A percentile compares a stretch with the other conserved stretches of the same genome.
Conservation (phyloP, 2,113 vertebrate species). For the Tetraodon nigroviridis region DNA sequence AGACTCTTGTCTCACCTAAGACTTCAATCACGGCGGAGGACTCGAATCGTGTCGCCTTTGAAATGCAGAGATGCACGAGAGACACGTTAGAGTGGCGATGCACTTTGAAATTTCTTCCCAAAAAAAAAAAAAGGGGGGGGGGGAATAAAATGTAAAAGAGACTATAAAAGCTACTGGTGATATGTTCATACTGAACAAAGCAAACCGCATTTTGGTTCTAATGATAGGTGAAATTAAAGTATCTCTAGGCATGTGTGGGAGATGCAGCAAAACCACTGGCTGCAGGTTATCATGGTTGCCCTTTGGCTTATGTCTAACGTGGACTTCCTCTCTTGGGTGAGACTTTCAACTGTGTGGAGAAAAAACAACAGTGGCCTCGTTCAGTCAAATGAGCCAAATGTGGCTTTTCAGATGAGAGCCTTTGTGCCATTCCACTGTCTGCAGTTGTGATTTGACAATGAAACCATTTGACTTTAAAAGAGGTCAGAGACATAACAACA, state of each 20-base stretch:
- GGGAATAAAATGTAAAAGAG: too few species aligned
- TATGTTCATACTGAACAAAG: too few species aligned
- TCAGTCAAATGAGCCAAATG: slow-evolving; percentile 10
- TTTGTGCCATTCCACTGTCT: slow-evolving; percentile 35
- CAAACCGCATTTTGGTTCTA: too few species aligned
- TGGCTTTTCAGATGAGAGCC: slow-evolving; percentile 34
- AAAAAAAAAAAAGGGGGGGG: too few species aligned
- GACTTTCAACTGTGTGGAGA: slow-evolving; percentile 47
- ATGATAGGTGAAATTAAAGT: neutral
- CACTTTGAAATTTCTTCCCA: neutral
- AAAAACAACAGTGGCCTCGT: slow-evolving; percentile 19
- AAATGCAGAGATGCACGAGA: too few species aligned
- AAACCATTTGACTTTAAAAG: slow-evolving; percentile 54
- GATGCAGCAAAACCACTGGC: neutral
- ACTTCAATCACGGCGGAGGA: too few species aligned
- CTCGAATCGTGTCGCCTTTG: too few species aligned
- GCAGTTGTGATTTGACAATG: slow-evolving; percentile 44
- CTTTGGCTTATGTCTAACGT: slow-evolving; percentile 14
- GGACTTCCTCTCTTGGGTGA: slow-evolving; percentile 61
- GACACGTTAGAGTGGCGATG: neutral
- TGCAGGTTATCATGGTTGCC: slow-evolving; percentile 6
- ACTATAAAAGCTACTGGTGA: too few species aligned
- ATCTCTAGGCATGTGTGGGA: neutral
- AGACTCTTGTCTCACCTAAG: too few species aligned
- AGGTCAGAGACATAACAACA: slow-evolving; percentile 52